Evolutionary conservation across 2,113 vertebrate species (phyloP).

Genomic region (Myrmecobius fasciatus): DNA sequence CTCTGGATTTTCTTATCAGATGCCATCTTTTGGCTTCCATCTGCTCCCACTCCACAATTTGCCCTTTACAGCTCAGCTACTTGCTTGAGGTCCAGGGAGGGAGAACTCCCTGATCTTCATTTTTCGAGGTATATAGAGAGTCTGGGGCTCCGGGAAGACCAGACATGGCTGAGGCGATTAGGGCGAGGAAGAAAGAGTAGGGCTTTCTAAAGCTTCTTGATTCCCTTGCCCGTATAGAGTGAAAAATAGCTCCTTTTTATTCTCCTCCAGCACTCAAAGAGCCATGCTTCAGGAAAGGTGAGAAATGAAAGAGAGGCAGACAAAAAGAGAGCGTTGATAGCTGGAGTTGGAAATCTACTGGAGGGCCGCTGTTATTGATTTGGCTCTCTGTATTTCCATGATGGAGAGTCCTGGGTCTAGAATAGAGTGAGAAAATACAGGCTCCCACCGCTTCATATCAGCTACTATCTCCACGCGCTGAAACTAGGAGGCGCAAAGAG

Average conservation of each 20-base stretch:
- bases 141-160: neutral
- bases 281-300: neutral
- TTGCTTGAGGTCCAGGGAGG: neutral
- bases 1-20: neutral
- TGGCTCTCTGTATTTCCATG: neutral
- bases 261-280: neutral
- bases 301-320: neutral
- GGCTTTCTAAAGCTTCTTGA: neutral
- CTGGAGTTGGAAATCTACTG: neutral
- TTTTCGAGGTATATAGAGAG: neutral
- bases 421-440: neutral
- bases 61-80: neutral
- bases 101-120: neutral
- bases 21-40: neutral
- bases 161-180: neutral
- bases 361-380: neutral
- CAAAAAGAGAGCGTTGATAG: neutral
- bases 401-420: neutral
- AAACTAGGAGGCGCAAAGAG: neutral
- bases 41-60: neutral
- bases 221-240: neutral
- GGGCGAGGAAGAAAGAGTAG: neutral
- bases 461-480: neutral
- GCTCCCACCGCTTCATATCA: neutral
- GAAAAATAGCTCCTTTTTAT: neutral